Evolutionary conservation across 2,113 vertebrate genomes (phyloP), one percentile per base, ranked within the genome.

Genomic region (Hippocampus abdominalis): DNA sequence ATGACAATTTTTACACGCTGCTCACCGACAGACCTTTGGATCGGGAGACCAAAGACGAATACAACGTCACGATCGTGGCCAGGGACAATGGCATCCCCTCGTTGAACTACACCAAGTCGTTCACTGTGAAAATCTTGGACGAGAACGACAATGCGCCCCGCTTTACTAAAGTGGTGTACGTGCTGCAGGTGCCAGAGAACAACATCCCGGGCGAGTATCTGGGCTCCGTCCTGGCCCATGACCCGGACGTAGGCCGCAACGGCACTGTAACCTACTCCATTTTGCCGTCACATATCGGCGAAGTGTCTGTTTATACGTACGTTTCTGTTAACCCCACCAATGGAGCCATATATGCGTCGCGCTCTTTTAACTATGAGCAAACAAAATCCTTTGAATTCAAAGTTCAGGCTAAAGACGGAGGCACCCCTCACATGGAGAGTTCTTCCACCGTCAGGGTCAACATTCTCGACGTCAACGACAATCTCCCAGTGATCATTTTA

Each of bases 301-400:
- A 98, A 60, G 95, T 99, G 7, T 91, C 82, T 88, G 90, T 91
- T 46, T 90, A 96, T 79, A 99, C 97, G 0, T 99, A 96, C 0
- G 97, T 99, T 71, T 98, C 96, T 0, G 95, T 99, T 54, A 99
- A 99, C 85, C 97, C 97, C 64, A 96, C 96, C 49, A 98, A 98
- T 25, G 97, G 97, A 83, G 97, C 97, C 88, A 97, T 99, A 74
- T 99, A 99, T 0, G 97, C 97, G n/a, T 92, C 98, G 63, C 93
- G 97, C 67, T 98, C 96, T 81, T 99, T 99, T 70, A 98, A 99
- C 84, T 98, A 98, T 0, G 97, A 99, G 74, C 97, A 99, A 82
- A 98, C 96, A 8, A 98, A 98, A 68, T 96, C 95, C 57, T 98
- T 99, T 73, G 97, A 99, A 86, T 99, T 99, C 84, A 96, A 96